Base-by-base conservation (phyloP, 2,888 invertebrate species). In the Callimorpha dominula region DNA sequence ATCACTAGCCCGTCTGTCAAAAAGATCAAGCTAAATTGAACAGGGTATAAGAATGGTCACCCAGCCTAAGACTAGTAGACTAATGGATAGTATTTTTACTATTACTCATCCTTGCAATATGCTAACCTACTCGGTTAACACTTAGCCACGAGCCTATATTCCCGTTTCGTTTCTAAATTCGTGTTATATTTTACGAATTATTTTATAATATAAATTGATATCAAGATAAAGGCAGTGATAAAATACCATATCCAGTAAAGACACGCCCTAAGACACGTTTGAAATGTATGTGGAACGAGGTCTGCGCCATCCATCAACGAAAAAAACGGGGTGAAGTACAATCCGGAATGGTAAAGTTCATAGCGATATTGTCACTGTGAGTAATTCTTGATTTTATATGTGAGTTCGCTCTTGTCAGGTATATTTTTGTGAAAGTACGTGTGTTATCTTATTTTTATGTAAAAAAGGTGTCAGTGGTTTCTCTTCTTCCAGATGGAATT, bases 331-430 rank as follows among this genome's bases (percentile, higher is more conserved):
- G 57, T 65, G 73, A 76, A 83, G 71, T 68, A 71, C 76, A 72
- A 74, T 76, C 66, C 73, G 60, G 72, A 81, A 82, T 78, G 77
- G 72, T 77, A 82, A 84, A 83, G 84, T 81, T 84, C 83, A 82
- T 76, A 75, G 78, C 75, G 76, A 79, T 81, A 82, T 82, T 84
- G 84, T 83, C 82, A 75, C 73, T 60, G 71, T 77, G 75, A 84
- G 78, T 82, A 84, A 84, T 84, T 79, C 78, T 64, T 67, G 74
- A 60, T 74, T 72, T 70, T 83, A 79, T 82, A 79, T 76, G 78
- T 50, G 65, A 78, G 79, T 78, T 81, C 72, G 62, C 60, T 66
- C 43, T 40, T 68, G 75, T 73, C 75, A 83, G 78, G 75, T 75
- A 70, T 70, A 60, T 79, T 74, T 79, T 75, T 66, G 11, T 64